phyloP scores from a whole-genome alignment of 2,888 invertebrate genomes.

The Mylabris sibirica region DNA sequence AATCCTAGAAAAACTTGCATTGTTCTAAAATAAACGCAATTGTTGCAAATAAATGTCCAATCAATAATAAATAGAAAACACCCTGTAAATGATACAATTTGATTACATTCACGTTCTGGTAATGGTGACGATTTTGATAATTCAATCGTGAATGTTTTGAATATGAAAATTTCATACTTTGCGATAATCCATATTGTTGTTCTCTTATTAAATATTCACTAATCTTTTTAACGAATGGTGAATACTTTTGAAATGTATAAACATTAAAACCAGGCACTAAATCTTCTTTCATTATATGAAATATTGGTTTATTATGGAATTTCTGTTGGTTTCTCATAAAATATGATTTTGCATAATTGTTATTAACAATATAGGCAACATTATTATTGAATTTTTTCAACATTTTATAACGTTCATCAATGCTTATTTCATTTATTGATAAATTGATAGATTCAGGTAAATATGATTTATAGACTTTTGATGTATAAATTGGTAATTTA shows the following conservation, averaged over 20 bases:
- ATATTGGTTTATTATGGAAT: conserved; percentile 5
- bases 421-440: not conserved
- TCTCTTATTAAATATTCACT: conserved; percentile 19
- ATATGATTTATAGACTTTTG: not conserved
- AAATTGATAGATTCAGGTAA: not conserved
- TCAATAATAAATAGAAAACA: not conserved
- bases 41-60: not conserved
- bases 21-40: not conserved
- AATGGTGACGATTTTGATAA: not conserved
- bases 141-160: not conserved
- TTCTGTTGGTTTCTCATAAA: not conserved
- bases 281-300: conserved; percentile 28
- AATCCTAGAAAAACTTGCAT: no score
- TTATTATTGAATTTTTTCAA: conserved; percentile 8
- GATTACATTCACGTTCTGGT: not conserved
- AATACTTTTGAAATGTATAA: conserved; percentile 29
- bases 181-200: conserved; percentile 17
- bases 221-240: conserved; percentile 26
- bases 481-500: conserved; percentile 9
- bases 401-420: conserved; percentile 1
- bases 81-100: not conserved
- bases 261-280: conserved; percentile 24
- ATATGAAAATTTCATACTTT: not conserved
- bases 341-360: conserved; percentile 1
- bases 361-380: conserved; percentile 11